These are phyloP conservation scores for Lapara coniferarum DNA, from an alignment of 2,888 invertebrate genomes.

Conservation along the genomic window DNA sequence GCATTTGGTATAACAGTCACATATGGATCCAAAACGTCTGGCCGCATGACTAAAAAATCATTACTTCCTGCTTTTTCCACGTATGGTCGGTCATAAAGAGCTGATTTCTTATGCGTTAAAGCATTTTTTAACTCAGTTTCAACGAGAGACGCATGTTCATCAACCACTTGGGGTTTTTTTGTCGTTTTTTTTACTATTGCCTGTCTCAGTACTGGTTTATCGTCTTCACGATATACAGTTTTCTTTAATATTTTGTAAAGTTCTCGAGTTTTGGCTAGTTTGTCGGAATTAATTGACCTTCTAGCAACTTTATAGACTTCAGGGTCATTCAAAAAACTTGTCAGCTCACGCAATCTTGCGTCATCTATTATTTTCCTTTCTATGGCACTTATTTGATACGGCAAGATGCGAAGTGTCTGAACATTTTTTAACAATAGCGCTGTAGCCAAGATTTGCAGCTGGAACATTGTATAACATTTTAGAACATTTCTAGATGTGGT, in stretches of 20 bases:
- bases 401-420: not conserved
- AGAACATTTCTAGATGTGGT: no score
- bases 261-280: slow-evolving; percentile 1
- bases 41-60: slow-evolving; percentile 63
- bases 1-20: slow-evolving; percentile 67
- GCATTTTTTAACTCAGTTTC: slow-evolving; percentile 55
- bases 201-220: slow-evolving; percentile 7
- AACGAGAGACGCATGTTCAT: slow-evolving; percentile 18
- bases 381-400: not conserved
- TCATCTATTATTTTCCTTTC: slow-evolving; percentile 13
- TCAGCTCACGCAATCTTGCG: not conserved
- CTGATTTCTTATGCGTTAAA: slow-evolving; percentile 46
- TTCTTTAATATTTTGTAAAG: not conserved
- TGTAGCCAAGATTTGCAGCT: slow-evolving; percentile 2
- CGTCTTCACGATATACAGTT: not conserved
- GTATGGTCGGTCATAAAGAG: slow-evolving; percentile 51
- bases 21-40: slow-evolving; percentile 49
- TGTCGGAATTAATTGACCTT: not conserved
- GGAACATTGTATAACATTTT: not conserved
- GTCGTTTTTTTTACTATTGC: not conserved
- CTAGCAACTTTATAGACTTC: not conserved
- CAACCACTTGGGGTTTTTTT: not conserved
- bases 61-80: slow-evolving; percentile 56
- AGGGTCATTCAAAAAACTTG: not conserved
- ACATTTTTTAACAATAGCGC: not conserved